Evolutionary conservation across 2,797 vertebrate genomes (phyloP).

Genomic region (Gouania willdenowi): DNA sequence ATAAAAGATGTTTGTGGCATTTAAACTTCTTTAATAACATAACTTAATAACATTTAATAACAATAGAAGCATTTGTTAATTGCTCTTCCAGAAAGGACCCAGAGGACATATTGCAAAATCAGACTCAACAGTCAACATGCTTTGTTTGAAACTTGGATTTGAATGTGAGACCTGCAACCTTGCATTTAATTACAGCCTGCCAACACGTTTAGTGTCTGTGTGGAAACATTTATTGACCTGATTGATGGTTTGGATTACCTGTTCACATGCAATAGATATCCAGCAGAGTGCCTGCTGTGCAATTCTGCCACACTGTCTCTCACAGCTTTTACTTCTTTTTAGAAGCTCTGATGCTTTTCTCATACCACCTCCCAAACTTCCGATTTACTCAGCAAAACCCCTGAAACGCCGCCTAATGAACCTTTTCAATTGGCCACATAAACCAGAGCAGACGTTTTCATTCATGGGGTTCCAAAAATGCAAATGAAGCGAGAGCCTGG

Average conservation of each 20-base stretch:
- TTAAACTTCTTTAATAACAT: too few species aligned
- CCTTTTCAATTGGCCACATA: constrained; percentile 52
- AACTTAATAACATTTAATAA: too few species aligned
- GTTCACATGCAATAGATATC: constrained; percentile 5
- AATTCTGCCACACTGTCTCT: constrained; percentile 9
- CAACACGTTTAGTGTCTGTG: constrained; percentile 4
- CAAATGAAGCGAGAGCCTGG: constrained; percentile 60
- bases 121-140: constrained; percentile 21
- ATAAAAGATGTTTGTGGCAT: too few species aligned
- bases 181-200: constrained; percentile 17
- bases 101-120: constrained; percentile 19
- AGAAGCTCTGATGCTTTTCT: constrained; percentile 7
- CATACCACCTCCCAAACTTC: constrained; percentile 47
- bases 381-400: constrained; percentile 31
- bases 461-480: constrained; percentile 73
- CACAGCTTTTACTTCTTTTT: not conserved
- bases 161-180: constrained; percentile 7
- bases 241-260: constrained; percentile 12
- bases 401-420: constrained; percentile 64
- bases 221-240: constrained; percentile 14
- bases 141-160: constrained; percentile 29
- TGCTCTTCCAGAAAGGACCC: constrained; percentile 25
- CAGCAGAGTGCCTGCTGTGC: constrained; percentile 17
- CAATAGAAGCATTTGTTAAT: constrained; percentile 13
- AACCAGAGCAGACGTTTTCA: constrained; percentile 68